Percentiles rank a stretch among this genome's conserved stretches.
phyloP scores from a whole-genome alignment of 2,797 vertebrate genomes.

The Macroramphosus scolopax region DNA sequence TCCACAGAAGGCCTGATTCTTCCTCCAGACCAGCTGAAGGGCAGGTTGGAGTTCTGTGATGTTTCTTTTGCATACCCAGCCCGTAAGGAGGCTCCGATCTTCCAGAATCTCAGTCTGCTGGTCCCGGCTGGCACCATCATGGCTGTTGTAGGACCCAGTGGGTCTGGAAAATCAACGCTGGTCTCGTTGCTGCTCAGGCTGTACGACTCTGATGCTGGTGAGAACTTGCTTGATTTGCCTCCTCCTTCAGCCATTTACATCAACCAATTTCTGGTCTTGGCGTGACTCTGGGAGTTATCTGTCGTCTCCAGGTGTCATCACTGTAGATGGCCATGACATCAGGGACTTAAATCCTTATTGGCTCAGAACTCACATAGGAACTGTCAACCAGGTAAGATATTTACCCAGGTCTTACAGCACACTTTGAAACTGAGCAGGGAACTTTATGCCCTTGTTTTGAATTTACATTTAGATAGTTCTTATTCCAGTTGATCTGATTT shows the following conservation, averaged over 20 bases:
- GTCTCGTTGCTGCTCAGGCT: slow-evolving; percentile 90
- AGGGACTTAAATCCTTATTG: slow-evolving; percentile 89
- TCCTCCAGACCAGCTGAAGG: slow-evolving; percentile 80
- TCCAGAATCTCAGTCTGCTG: slow-evolving; percentile 85
- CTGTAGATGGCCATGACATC: slow-evolving; percentile 86
- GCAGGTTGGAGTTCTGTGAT: slow-evolving; percentile 84
- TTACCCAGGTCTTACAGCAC: too few species aligned
- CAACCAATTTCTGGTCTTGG: too few species aligned
- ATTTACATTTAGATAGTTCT: too few species aligned
- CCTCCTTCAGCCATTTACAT: too few species aligned
- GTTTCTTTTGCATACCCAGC: slow-evolving; percentile 90
- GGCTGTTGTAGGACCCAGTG: slow-evolving; percentile 93
- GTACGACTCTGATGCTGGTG: slow-evolving; percentile 80
- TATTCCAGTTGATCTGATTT: too few species aligned
- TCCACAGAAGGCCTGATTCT: slow-evolving; percentile 84
- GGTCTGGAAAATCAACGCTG: slow-evolving; percentile 92
- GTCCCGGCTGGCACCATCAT: slow-evolving; percentile 90
- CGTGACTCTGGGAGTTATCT: too few species aligned
- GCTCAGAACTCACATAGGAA: slow-evolving; percentile 91
- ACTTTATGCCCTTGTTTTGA: too few species aligned
- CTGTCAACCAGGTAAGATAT: slow-evolving; percentile 93
- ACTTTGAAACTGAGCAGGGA: too few species aligned
- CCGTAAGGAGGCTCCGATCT: slow-evolving; percentile 84
- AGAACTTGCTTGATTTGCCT: slow-evolving; percentile 9
- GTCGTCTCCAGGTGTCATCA: slow-evolving; percentile 81